Base-by-base conservation (phyloP, 2,888 invertebrate species). In the Erebia palarica region DNA sequence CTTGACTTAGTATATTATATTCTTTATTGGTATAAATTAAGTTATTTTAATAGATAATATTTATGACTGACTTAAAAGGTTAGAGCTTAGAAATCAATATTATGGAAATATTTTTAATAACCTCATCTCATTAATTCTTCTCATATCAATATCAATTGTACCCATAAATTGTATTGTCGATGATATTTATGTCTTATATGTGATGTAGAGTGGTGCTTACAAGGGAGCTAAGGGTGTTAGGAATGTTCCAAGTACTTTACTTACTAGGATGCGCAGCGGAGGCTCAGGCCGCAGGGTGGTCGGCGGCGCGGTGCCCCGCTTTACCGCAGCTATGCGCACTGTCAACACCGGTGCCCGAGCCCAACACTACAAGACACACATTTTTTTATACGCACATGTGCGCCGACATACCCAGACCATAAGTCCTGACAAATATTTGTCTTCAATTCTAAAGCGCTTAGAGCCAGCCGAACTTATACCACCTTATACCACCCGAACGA, bases 361-460 rank as follows among this genome's bases (percentile, higher is more conserved):
- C 86, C 82, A 85, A 82, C 84, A 86, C 86, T 84, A 85, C 86
- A 84, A 83, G 81, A 83, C 83, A 87, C 86, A 89, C 86, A 85
- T 80, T 87, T 90, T 90, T 90, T 91, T 90, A 85, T 84, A 79
- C 84, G 84, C 89, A 87, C 89, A 89, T 73, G 72, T 69, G 70
- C 64, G 36, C 85, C 81, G 78, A 77, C 82, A 82, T 85, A 84
- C 91, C 87, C 89, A 85, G 82, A 85, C 88, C 86, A 86, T 85
- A 85, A 84, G 81, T 86, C 81, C 84, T 74, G 77, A 86, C 90
- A 91, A 93, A 92, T 93, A 92, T 93, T 93, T 92, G 85, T 83
- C 88, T 87, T 84, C 87, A 88, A 91, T 92, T 90, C 88, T 82
- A 86, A 91, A 91, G 86, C 86, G 87, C 87, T 91, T 90, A 90